These are phyloP conservation scores for Emydura subglobosa DNA, from an alignment of 2,113 vertebrate genomes.

Conservation along the genomic window DNA sequence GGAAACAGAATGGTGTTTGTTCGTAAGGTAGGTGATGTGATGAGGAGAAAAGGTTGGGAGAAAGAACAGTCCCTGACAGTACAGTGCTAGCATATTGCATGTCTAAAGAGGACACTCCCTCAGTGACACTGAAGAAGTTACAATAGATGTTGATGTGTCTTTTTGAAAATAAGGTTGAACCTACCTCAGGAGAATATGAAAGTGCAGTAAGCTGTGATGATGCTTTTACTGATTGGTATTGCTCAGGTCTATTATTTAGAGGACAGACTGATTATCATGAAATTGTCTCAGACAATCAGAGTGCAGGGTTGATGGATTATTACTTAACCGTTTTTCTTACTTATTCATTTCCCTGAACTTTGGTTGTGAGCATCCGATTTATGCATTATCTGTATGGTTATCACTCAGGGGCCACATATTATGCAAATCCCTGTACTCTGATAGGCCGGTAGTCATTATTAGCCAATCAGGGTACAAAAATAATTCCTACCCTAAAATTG, in stretches of 20 bases:
- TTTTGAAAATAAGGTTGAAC: not conserved
- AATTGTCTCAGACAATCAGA: not conserved
- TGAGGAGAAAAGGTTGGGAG: not conserved
- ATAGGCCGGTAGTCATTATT: not conserved
- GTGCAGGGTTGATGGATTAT: not conserved
- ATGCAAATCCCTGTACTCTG: not conserved
- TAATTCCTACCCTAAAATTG: not conserved
- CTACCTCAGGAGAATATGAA: not conserved
- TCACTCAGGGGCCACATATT: not conserved
- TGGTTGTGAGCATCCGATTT: not conserved
- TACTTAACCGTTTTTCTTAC: not conserved
- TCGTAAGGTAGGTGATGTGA: not conserved
- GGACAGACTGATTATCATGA: not conserved
- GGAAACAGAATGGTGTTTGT: not conserved
- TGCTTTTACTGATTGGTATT: not conserved
- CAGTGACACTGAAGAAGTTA: not conserved
- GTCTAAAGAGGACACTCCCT: not conserved
- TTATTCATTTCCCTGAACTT: not conserved
- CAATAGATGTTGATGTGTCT: not conserved
- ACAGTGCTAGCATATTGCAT: not conserved
- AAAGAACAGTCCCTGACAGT: not conserved
- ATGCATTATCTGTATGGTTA: not conserved
- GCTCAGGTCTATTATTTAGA: not conserved
- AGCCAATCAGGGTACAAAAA: not conserved
- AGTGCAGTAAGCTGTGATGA: fast-evolving